A percentile compares a stretch with the other conserved stretches of the same genome.
Evolutionary conservation across 2,797 vertebrate species (phyloP).

Genomic region (Anisognathus igniventris): DNA sequence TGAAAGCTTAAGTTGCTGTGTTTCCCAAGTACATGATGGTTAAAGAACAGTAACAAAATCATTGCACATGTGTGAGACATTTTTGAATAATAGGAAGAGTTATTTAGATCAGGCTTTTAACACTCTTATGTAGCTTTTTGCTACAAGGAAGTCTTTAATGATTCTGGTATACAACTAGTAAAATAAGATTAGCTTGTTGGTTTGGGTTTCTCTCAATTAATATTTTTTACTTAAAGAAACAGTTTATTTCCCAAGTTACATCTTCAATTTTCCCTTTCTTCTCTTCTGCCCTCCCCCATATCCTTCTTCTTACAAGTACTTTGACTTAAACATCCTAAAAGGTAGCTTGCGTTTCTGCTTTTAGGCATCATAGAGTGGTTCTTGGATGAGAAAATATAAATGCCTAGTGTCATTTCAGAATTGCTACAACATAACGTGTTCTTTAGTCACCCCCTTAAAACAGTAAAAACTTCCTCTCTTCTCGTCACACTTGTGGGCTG

Average conservation of each 20-base stretch:
- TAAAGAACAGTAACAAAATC: neutral
- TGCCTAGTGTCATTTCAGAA: neutral
- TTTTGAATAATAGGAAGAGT: neutral
- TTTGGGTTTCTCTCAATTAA: neutral
- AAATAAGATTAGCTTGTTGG: neutral
- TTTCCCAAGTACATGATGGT: neutral
- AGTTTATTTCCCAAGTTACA: neutral
- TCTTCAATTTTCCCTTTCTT: neutral
- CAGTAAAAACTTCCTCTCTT: neutral
- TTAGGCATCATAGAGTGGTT: neutral
- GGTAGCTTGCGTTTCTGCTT: neutral
- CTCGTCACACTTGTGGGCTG: neutral
- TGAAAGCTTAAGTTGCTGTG: neutral
- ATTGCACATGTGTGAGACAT: rapidly evolving
- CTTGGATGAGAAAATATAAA: neutral
- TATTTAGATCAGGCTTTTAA: neutral
- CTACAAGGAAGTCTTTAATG: neutral
- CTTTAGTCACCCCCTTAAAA: neutral
- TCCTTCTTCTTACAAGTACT: neutral
- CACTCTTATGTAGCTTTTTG: neutral
- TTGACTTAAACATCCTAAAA: neutral
- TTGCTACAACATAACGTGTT: neutral
- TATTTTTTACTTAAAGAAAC: neutral
- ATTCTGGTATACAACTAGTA: neutral
- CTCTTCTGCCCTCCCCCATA: neutral